Evolutionary conservation across 64 coral and sea anemone species (phyloP).

Genomic region (Cladopsammia gracilis): DNA sequence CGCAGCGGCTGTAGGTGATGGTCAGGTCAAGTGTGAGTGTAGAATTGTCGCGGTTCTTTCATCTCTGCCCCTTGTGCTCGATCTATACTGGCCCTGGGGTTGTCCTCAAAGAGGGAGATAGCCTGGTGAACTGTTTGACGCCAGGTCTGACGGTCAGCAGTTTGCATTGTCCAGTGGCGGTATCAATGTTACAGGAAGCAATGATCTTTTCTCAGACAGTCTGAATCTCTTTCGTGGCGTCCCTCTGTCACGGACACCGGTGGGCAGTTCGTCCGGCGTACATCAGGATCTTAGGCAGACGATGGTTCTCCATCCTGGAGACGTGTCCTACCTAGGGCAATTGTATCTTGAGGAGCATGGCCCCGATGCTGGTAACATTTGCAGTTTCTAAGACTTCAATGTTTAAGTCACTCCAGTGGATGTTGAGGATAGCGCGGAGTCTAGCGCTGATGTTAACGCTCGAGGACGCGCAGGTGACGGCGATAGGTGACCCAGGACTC

Average conservation of each 20-base stretch:
- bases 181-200: neutral
- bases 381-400: neutral
- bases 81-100: neutral
- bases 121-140: slow-evolving; percentile 9
- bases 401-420: slow-evolving; percentile 30
- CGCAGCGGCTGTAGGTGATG: slow-evolving; percentile 33
- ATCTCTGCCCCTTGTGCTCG: neutral
- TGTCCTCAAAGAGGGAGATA: slow-evolving; percentile 5
- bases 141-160: slow-evolving; percentile 18
- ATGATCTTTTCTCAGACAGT: slow-evolving; percentile 13
- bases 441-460: neutral
- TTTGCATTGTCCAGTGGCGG: slow-evolving; percentile 1
- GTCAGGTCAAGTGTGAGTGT: neutral
- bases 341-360: neutral
- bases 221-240: neutral
- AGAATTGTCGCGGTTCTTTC: neutral
- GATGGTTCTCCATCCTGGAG: slow-evolving; percentile 5
- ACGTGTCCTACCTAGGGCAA: neutral
- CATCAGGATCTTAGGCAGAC: neutral
- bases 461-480: too few species aligned
- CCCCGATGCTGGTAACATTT: neutral
- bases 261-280: neutral
- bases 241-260: neutral
- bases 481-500: too few species aligned
- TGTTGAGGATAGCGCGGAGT: slow-evolving; percentile 4